These are phyloP conservation scores for Chlamydotis undulata DNA, from an alignment of 2,113 vertebrate species.

Conservation along the genomic window DNA sequence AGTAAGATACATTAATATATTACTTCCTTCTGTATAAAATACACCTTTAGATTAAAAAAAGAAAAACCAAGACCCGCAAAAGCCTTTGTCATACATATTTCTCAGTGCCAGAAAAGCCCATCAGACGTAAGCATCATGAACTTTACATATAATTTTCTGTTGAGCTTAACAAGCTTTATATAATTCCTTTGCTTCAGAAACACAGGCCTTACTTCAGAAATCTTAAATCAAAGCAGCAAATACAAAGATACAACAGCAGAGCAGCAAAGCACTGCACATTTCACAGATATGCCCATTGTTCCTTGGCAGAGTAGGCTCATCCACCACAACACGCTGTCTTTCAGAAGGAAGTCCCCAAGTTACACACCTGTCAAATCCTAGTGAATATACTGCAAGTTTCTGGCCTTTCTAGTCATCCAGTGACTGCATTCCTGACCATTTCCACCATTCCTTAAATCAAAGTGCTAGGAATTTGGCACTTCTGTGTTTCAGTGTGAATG, in stretches of 20 bases:
- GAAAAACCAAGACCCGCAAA: neutral
- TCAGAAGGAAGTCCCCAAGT: neutral
- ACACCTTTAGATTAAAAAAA: neutral
- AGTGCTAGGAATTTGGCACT: neutral
- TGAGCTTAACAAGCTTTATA: neutral
- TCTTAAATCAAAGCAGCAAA: neutral
- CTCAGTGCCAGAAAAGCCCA: neutral
- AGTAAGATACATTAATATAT: neutral
- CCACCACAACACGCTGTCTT: accelerated
- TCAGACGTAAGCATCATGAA: neutral
- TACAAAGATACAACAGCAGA: neutral
- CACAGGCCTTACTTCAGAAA: neutral
- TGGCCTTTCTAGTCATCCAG: neutral
- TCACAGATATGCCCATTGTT: neutral
- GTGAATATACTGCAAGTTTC: neutral
- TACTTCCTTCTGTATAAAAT: neutral
- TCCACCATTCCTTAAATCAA: neutral
- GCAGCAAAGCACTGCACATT: neutral
- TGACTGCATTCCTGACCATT: neutral
- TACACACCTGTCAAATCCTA: neutral
- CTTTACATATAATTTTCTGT: neutral
- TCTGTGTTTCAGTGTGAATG: accelerated
- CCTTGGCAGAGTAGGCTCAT: neutral
- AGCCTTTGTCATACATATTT: neutral
- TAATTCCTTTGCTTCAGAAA: neutral